Percentiles rank a stretch among this genome's conserved stretches.
Evolutionary conservation across 1,140 invertebrate genomes (phyloP).

Genomic region (Lucilia cuprina): DNA sequence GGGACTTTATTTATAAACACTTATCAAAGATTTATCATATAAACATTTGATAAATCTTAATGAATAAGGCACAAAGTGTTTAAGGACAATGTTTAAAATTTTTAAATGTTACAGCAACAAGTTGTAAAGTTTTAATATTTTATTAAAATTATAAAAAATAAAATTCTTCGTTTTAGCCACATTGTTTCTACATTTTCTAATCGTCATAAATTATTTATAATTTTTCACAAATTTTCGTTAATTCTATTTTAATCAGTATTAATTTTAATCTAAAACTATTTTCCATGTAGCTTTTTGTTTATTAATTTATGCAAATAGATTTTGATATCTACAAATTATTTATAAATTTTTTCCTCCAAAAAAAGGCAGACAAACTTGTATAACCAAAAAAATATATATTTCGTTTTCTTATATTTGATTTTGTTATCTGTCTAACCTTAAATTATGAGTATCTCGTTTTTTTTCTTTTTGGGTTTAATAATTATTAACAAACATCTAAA

Average conservation of each 20-base stretch:
- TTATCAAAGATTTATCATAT: no score
- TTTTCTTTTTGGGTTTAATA: background rate
- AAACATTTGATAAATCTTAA: no score
- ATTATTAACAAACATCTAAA: background rate
- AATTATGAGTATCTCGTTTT: background rate
- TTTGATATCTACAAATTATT: background rate
- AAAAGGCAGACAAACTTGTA: no score
- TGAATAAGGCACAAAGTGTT: no score
- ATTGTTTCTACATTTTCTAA: no score
- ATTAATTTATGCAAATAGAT: background rate
- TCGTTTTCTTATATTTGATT: background rate
- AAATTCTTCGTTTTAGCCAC: no score
- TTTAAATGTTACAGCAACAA: background rate
- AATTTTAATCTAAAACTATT: background rate
- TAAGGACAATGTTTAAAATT: background rate
- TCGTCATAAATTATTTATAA: background rate
- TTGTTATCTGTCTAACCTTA: conserved; percentile 13
- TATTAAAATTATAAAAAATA: no score
- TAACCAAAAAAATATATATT: no score
- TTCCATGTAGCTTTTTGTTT: background rate
- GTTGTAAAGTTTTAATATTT: background rate
- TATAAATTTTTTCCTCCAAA: background rate
- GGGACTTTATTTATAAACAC: no score
- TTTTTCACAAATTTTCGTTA: background rate
- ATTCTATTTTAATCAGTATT: background rate